These are phyloP conservation scores for Trypoxylus dichotomus DNA, from an alignment of 1,140 invertebrate genomes.

Conservation along the genomic window DNA sequence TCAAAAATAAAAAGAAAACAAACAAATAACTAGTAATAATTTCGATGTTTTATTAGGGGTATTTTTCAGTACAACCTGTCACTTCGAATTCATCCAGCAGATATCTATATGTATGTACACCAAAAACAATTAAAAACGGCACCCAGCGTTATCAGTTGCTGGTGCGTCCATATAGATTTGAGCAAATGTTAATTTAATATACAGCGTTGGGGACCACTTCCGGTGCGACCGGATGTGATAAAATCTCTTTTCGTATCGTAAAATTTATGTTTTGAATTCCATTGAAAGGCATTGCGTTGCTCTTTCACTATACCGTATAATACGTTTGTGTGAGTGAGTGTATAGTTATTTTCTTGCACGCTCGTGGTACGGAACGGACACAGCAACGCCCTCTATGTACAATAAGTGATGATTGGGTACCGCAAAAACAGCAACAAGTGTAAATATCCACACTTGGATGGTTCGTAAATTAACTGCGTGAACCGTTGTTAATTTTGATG, in stretches of 20 bases:
- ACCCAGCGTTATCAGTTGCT: neutral
- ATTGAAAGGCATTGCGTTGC: neutral
- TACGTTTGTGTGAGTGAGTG: neutral
- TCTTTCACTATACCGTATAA: neutral
- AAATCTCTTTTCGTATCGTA: conserved; percentile 26
- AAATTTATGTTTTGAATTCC: conserved; percentile 28
- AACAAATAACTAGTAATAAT: neutral
- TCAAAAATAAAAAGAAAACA: neutral
- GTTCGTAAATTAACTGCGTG: no score
- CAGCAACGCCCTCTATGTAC: neutral
- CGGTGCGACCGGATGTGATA: conserved; percentile 22
- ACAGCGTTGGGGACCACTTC: conserved; percentile 11
- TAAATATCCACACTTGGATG: no score
- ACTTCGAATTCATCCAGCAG: neutral
- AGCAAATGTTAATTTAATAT: conserved; percentile 15
- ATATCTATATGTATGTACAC: neutral
- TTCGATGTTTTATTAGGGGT: neutral
- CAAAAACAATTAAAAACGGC: neutral
- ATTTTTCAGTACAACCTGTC: neutral
- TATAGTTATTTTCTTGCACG: neutral
- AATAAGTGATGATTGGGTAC: neutral
- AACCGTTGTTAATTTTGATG: no score
- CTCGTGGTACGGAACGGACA: neutral
- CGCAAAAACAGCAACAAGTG: no score
- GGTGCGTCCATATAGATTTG: conserved; percentile 5